A percentile compares a stretch with the other conserved stretches of the same genome.
phyloP scores from a whole-genome alignment of 1,140 invertebrate genomes.

The Trachelipus rathkii region DNA sequence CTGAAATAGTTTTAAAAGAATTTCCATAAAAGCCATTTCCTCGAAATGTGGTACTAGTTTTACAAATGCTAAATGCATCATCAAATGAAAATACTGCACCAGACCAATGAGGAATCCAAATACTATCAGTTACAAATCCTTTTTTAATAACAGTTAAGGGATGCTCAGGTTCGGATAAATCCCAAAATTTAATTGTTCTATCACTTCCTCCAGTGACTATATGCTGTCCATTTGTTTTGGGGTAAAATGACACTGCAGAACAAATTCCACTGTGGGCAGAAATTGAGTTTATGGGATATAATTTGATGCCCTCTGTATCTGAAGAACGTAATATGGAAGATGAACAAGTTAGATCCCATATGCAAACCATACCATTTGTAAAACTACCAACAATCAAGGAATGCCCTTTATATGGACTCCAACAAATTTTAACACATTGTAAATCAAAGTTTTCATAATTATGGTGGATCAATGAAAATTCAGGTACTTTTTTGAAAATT shows the following conservation, averaged over 20 bases:
- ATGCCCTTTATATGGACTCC: constrained; percentile 53
- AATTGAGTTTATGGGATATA: constrained; percentile 51
- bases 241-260: constrained; percentile 50
- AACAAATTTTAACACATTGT: constrained; percentile 53
- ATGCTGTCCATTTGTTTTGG: constrained; percentile 50
- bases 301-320: constrained; percentile 49
- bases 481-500: constrained; percentile 51
- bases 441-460: constrained; percentile 44
- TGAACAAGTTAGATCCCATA: constrained; percentile 57
- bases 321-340: constrained; percentile 55
- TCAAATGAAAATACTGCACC: constrained; percentile 49
- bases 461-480: constrained; percentile 50
- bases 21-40: constrained; percentile 50
- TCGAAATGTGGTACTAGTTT: constrained; percentile 50
- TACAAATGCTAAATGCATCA: constrained; percentile 48
- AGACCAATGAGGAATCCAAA: constrained; percentile 53
- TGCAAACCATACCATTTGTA: constrained; percentile 60
- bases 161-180: constrained; percentile 51
- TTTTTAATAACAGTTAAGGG: constrained; percentile 48
- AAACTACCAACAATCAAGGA: constrained; percentile 60
- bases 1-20: constrained; percentile 50
- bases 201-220: constrained; percentile 53
- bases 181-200: constrained; percentile 55
- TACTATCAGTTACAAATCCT: constrained; percentile 50
- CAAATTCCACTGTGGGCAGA: constrained; percentile 47